These are phyloP conservation scores for Picathartes gymnocephalus DNA, from an alignment of 2,113 vertebrate species.

Conservation along the genomic window DNA sequence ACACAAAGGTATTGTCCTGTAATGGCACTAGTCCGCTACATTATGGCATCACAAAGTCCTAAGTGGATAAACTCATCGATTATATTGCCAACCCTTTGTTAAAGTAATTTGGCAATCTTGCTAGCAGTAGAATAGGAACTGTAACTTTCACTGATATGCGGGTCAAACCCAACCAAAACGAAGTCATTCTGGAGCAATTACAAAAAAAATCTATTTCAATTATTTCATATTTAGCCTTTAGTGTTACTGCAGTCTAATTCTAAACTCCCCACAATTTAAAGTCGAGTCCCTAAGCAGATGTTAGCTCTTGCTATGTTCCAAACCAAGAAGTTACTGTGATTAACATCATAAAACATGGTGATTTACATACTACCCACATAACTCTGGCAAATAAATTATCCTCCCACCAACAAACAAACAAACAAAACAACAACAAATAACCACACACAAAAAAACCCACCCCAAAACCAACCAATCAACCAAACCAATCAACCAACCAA, in stretches of 20 bases:
- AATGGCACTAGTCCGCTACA: neutral
- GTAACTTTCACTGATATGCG: neutral
- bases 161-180: neutral
- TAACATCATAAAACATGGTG: neutral
- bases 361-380: neutral
- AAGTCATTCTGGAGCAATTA: neutral
- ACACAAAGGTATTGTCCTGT: rapidly evolving
- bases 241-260: neutral
- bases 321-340: neutral
- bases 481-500: no score
- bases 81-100: rapidly evolving
- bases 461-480: no score
- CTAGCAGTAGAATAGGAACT: neutral
- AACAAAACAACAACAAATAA: no score
- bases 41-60: rapidly evolving
- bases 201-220: neutral
- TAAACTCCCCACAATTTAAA: neutral
- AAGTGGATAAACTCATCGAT: rapidly evolving
- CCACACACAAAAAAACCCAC: no score
- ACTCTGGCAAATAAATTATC: neutral
- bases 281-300: neutral
- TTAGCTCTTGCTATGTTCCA: neutral
- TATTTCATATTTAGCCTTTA: neutral
- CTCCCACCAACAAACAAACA: neutral
- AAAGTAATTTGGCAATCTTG: neutral